Percentiles rank a stretch among this genome's conserved stretches.
Evolutionary conservation across 2,797 vertebrate genomes (phyloP).

Genomic region (Tapirus indicus): DNA sequence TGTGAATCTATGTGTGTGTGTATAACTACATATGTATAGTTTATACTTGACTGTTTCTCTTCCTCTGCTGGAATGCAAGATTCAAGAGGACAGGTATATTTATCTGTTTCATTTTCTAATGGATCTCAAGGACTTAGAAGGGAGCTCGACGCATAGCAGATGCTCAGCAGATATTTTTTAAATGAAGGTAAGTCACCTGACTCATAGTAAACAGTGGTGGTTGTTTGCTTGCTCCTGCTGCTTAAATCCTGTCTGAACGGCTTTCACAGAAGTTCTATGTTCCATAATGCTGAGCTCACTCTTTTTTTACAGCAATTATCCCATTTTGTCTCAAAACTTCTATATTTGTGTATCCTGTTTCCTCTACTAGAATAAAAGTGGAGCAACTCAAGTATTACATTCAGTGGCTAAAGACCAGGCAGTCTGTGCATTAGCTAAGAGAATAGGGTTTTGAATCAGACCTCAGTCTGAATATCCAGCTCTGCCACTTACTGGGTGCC

Average conservation of each 20-base stretch:
- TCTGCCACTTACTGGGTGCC: constrained; percentile 4
- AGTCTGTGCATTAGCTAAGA: neutral
- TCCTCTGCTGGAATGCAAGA: neutral
- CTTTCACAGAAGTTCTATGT: neutral
- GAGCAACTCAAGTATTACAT: constrained; percentile 10
- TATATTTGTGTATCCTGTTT: constrained; percentile 40
- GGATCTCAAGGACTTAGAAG: neutral
- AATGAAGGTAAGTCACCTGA: neutral
- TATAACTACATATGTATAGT: neutral
- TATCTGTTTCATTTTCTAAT: constrained; percentile 33
- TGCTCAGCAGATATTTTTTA: neutral
- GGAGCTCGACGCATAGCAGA: neutral
- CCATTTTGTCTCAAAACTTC: constrained; percentile 2
- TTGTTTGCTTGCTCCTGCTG: neutral
- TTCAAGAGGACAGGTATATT: neutral
- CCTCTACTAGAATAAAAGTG: constrained; percentile 33
- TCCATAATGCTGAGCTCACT: neutral
- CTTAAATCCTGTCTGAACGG: constrained; percentile 15
- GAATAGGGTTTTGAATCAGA: constrained; percentile 57
- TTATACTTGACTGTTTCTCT: constrained; percentile 15
- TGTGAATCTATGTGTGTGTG: neutral
- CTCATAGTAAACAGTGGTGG: neutral
- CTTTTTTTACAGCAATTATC: neutral
- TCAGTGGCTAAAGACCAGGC: constrained; percentile 38
- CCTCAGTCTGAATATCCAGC: neutral